These are phyloP conservation scores for Canis aureus DNA, from an alignment of 2,113 vertebrate species.

Conservation along the genomic window DNA sequence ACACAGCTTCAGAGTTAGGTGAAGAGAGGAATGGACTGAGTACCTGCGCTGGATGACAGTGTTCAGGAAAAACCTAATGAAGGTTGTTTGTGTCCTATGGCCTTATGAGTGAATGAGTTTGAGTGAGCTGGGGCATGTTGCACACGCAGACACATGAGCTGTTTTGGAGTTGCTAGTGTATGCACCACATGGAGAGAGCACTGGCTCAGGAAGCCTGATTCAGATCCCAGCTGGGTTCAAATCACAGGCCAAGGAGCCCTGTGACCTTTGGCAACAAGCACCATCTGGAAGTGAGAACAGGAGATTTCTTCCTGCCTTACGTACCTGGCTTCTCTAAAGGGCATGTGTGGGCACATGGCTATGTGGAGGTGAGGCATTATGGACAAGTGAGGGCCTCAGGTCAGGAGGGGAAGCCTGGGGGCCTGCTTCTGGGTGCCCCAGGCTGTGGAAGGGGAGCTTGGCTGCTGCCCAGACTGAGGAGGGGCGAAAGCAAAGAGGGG, in stretches of 20 bases:
- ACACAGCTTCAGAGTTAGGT: background rate
- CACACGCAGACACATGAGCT: fast-evolving
- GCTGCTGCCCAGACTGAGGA: background rate
- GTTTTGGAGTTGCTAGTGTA: background rate
- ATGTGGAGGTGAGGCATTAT: background rate
- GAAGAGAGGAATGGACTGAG: background rate
- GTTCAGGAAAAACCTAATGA: background rate
- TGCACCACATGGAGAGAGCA: background rate
- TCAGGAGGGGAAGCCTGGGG: background rate
- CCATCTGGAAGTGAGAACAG: background rate
- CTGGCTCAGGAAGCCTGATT: background rate
- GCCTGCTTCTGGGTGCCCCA: background rate
- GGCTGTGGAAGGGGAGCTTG: background rate
- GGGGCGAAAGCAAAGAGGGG: background rate
- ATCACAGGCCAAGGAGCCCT: background rate
- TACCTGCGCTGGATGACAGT: background rate
- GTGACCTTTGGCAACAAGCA: background rate
- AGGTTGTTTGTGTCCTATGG: background rate
- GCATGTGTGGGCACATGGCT: background rate
- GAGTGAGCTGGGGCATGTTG: background rate
- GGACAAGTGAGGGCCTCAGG: background rate
- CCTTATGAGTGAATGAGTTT: background rate
- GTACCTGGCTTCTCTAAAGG: background rate
- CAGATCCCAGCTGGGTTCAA: background rate
- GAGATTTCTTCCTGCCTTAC: background rate